Evolutionary conservation across 2,888 invertebrate species (phyloP), one percentile per base, ranked within the genome.

Genomic region (Macaria notata): DNA sequence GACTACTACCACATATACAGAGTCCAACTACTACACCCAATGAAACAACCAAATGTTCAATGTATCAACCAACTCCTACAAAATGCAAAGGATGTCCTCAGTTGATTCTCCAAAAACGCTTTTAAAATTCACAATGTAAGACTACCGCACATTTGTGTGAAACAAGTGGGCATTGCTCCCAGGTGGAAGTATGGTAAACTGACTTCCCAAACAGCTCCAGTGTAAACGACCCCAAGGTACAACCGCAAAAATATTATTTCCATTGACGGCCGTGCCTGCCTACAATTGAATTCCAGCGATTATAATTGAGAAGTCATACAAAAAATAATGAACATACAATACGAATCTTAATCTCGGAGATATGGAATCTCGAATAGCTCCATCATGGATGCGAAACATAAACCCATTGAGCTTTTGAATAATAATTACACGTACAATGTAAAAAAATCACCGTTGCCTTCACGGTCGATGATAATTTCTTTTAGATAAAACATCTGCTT

Each of bases 401-500:
- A 68, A 68, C 65, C 62, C 62, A 68, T 65, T 46, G 49, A 62
- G 57, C 57, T 65, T 65, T 65, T 63, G 65, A 66, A 68, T 66
- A 64, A 60, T 66, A 65, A 69, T 66, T 65, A 63, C 64, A 61
- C 54, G 58, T 62, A 59, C 58, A 62, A 60, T 62, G 57, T 50
- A 54, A 65, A 67, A 19, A 36, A 66, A 66, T 67, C 66, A 70
- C 70, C 58, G 70, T 69, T 66, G 49, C 56, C 56, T 65, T 65
- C 63, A 65, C 69, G 61, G 62, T 68, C 65, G 59, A 63, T 69
- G 57, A 62, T 68, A 60, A 60, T 65, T 64, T 62, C 56, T 64
- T 62, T 61, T 55, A 61, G 69, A 70, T 69, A 62, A 62, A 62
- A 68, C 64, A 64, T 60, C 53, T 56, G 53, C 51, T 60, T 62